These are phyloP conservation scores for Gastracanthus pulcherrimus DNA, from an alignment of 2,888 invertebrate species.

Conservation along the genomic window DNA sequence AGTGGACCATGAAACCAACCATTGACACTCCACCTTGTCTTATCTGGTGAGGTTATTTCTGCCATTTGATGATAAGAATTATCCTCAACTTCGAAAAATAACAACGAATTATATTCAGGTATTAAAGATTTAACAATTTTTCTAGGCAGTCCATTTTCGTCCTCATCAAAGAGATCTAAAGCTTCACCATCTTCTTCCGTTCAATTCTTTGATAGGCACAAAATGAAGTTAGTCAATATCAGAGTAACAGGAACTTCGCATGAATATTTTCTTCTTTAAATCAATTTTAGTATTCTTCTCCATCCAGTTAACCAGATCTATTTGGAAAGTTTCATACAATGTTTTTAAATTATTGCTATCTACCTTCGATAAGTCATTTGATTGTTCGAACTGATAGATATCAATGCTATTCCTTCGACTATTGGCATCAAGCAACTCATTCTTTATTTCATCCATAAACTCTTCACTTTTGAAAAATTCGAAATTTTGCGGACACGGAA, in stretches of 20 bases:
- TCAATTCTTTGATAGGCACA: conserved; percentile 92
- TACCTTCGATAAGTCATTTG: conserved; percentile 83
- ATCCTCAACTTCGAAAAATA: conserved; percentile 94
- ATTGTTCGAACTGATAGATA: conserved; percentile 92
- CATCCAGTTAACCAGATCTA: conserved; percentile 84
- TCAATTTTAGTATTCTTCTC: conserved; percentile 71
- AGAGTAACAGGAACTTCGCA: conserved; percentile 89
- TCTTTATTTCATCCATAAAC: conserved; percentile 83
- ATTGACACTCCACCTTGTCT: conserved; percentile 91
- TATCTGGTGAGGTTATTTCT: conserved; percentile 87
- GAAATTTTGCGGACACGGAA: conserved; percentile 85
- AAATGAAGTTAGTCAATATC: conserved; percentile 92
- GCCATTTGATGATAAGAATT: conserved; percentile 95
- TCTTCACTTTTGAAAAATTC: conserved; percentile 81
- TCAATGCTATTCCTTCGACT: conserved; percentile 87
- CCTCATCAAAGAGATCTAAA: conserved; percentile 87
- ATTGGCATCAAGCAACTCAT: conserved; percentile 83
- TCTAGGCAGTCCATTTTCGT: conserved; percentile 83
- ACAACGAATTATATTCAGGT: conserved; percentile 91
- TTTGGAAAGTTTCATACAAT: conserved; percentile 83
- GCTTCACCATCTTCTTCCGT: conserved; percentile 87
- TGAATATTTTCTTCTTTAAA: conserved; percentile 80
- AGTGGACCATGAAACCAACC: conserved; percentile 94
- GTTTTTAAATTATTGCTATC: conserved; percentile 81
- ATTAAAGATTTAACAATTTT: conserved; percentile 81